Evolutionary conservation across 2,797 vertebrate genomes (phyloP), one percentile per base, ranked within the genome.

Genomic region (Cephalopachus bancanus): DNA sequence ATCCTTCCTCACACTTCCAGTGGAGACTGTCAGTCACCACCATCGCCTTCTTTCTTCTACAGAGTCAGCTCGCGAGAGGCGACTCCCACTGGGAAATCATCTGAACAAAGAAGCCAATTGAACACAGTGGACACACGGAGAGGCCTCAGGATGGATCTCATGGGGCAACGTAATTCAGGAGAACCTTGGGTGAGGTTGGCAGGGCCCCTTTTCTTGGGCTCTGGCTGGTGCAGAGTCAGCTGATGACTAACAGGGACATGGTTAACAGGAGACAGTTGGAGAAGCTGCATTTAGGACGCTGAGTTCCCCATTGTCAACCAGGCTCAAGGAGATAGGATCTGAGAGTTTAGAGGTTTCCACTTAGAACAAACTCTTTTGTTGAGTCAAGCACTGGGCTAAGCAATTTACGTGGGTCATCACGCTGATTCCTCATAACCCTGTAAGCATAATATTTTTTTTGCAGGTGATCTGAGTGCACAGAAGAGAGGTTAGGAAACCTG

Each of bases 401-500:
- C n/a, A 37, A 60, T 10, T 37, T n/a, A 64, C 33, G 33, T 33
- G 24, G 44, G 37, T 91, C 17, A 86, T 78, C 11, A 28, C 49
- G 24, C 28, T 1, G 67, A 67, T 55, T 83, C 16, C 7, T 75
- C 15, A 1, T 44, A 51, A 89, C 4, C 60, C 9, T 64, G 1
- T 17, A 49, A 20, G 15, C 1, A 3, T 22, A 14, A 24, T 24
- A 37, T 85, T 51, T 33, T 67, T 57, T 55, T 26, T 44, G 76
- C 65, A 71, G 30, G 71, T 24, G 24, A 83, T 57, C 64, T 0
- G 9, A 62, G 37, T n/a, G 60, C 49, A 55, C 1, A 5, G 19
- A 59, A 83, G 53, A 62, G 53, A 65, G 20, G 88, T 62, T 67
- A 89, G 80, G 57, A 95, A 44, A 80, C 55, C 92, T 76, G 28